Base-by-base conservation (phyloP, 2,888 invertebrate genomes). In the Apodemia zela region DNA sequence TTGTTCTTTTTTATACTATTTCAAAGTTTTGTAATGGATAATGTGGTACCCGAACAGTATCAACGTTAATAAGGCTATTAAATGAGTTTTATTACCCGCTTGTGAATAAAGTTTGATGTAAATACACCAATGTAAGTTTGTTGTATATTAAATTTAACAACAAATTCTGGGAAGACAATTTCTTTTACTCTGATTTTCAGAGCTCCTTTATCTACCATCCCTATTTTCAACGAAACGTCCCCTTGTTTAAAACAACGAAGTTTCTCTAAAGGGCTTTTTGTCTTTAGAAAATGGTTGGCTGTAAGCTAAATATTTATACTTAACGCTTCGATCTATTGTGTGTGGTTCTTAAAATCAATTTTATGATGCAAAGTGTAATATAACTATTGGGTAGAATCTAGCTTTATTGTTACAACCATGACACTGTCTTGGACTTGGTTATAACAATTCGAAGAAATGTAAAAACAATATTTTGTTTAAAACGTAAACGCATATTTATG, bases 241-340 rank as follows among this genome's bases (percentile, higher is more conserved):
- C 82, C 86, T 88, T 88, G 87, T 87, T 82, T 71, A 70, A 73
- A 73, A 76, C 78, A 75, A 70, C 78, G 73, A 82, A 82, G 79
- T 85, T 86, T 85, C 85, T 84, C 81, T 81, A 81, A 82, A 80
- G 80, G 76, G 76, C 82, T 78, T 70, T 87, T 87, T 79, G 80
- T 82, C 83, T 80, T 87, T 67, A 77, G 74, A 68, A 68, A 71
- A 78, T 78, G 77, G 76, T 78, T 70, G 73, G 79, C 75, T 80
- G 78, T 84, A 82, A 85, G 86, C 81, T 84, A 84, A 87, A 87
- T 82, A 82, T 80, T 87, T 84, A 76, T 78, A 73, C 76, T 81
- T 82, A 79, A 83, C 77, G 79, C 35, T 61, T 47, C 42, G 51
- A 60, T 49, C 58, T 21, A 15, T 65, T 58, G 35, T 35, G 29